Percentiles rank a stretch among this genome's conserved stretches.
These are phyloP conservation scores for Danio albolineatus DNA, from an alignment of 2,797 vertebrate genomes.

Conservation along the genomic window DNA sequence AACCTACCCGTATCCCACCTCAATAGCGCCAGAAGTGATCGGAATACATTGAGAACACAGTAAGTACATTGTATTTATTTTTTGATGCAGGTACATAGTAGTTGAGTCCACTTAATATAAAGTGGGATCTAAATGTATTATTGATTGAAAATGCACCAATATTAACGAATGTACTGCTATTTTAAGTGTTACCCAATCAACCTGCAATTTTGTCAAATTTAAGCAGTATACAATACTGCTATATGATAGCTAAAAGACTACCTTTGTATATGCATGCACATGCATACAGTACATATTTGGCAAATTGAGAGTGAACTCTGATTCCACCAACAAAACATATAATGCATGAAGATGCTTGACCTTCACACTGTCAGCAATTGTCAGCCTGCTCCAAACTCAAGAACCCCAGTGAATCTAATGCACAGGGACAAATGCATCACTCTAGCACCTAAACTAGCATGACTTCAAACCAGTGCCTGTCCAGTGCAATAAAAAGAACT, in stretches of 20 bases:
- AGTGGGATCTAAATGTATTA: no score
- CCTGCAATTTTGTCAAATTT: background rate
- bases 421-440: slow-evolving; percentile 66
- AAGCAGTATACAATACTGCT: no score
- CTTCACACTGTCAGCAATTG: slow-evolving; percentile 62
- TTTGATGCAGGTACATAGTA: no score
- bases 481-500: slow-evolving; percentile 52
- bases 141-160: no score
- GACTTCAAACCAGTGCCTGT: slow-evolving; percentile 68
- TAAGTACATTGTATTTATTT: no score
- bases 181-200: background rate
- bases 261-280: background rate
- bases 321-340: slow-evolving; percentile 69
- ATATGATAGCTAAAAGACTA: no score
- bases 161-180: no score
- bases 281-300: background rate
- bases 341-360: slow-evolving; percentile 46
- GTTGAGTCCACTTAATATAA: no score
- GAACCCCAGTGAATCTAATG: slow-evolving; percentile 64
- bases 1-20: no score
- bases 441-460: slow-evolving; percentile 59
- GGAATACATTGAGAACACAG: no score
- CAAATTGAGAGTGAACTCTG: slow-evolving; percentile 50
- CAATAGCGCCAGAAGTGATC: no score
- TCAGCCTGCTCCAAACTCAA: slow-evolving; percentile 52